phyloP scores from a whole-genome alignment of 2,113 vertebrate genomes.

The Carassius gibelio region DNA sequence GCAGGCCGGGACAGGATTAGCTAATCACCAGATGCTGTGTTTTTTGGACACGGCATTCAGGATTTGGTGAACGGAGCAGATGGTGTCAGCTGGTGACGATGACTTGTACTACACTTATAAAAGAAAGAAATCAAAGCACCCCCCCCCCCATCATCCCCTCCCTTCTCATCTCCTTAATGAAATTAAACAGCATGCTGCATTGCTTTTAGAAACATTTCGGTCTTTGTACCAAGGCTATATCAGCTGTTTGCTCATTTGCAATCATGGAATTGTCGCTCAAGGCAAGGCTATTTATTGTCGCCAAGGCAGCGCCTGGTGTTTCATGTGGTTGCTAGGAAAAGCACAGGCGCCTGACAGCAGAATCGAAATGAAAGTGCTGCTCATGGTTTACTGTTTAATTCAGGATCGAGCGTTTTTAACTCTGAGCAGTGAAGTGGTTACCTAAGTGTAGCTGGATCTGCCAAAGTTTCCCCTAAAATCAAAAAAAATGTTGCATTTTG shows the following conservation, averaged over 20 bases:
- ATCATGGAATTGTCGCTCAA: background rate
- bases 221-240: background rate
- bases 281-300: constrained; percentile 49
- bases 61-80: constrained; percentile 64
- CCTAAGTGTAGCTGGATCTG: background rate
- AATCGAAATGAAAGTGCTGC: constrained; percentile 1
- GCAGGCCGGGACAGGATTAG: constrained; percentile 9
- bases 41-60: constrained; percentile 45
- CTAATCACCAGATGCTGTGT: constrained; percentile 50
- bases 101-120: constrained; percentile 68
- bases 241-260: constrained; percentile 33
- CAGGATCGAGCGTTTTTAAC: constrained; percentile 7
- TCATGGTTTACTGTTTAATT: constrained; percentile 70
- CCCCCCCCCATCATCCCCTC: constrained; percentile 1
- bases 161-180: background rate
- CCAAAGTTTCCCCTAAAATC: background rate
- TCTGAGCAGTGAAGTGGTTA: background rate
- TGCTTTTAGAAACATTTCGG: background rate
- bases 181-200: background rate
- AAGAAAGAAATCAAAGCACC: constrained; percentile 46
- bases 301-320: constrained; percentile 65
- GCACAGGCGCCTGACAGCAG: constrained; percentile 59
- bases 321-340: constrained; percentile 75
- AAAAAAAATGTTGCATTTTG: background rate
- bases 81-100: constrained; percentile 66